Evolutionary conservation across 2,888 invertebrate species (phyloP).

Genomic region (Erynnis tages): DNA sequence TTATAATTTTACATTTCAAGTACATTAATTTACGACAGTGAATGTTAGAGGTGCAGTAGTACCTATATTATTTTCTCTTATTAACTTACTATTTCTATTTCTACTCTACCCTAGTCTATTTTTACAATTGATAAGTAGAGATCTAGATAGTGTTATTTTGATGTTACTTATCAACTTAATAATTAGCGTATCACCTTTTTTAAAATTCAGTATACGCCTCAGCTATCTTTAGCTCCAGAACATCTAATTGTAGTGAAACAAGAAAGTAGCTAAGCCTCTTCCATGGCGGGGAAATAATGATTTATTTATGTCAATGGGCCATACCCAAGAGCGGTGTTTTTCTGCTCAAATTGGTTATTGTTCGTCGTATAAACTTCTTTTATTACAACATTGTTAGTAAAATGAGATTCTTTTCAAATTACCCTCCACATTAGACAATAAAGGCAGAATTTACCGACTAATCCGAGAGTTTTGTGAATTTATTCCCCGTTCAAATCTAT

Average conservation of each 20-base stretch:
- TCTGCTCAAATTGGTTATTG: conserved; percentile 77
- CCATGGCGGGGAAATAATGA: conserved; percentile 63
- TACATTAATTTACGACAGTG: no score
- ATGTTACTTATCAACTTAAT: no score
- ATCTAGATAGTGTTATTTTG: no score
- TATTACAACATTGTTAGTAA: conserved; percentile 77
- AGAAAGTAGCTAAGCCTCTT: conserved; percentile 40
- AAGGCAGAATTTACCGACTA: conserved; percentile 60
- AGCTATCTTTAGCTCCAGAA: background rate
- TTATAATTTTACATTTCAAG: no score
- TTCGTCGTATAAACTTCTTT: conserved; percentile 70
- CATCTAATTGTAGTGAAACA: no score
- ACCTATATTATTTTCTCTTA: no score
- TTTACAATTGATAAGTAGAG: no score
- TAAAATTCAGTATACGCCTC: no score
- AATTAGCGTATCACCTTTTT: no score
- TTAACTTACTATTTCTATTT: no score
- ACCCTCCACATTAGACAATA: conserved; percentile 57
- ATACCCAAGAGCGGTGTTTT: conserved; percentile 66
- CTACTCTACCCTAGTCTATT: no score
- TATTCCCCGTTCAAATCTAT: conserved; percentile 38
- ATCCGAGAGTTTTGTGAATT: conserved; percentile 53
- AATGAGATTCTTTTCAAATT: conserved; percentile 68
- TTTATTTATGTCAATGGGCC: conserved; percentile 80
- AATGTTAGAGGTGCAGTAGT: no score